Conservation (phyloP, 2,888 invertebrate species). For the Cheilosia pagana region DNA sequence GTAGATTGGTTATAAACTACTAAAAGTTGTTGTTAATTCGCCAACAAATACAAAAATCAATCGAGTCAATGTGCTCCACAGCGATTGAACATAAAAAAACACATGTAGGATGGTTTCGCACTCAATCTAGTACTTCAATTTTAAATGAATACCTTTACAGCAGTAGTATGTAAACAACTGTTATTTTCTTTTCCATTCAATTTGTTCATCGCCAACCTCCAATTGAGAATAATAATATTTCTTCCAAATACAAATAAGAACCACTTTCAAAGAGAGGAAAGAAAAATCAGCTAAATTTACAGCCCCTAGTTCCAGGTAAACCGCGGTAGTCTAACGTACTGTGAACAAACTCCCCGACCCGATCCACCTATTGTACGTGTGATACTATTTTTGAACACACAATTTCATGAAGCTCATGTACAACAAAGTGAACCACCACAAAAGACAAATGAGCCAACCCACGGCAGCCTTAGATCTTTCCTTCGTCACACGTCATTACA, state of each 20-base stretch:
- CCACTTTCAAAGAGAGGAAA: background rate
- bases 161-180: background rate
- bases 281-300: conserved; percentile 19
- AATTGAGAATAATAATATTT: background rate
- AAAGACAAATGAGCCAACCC: conserved; percentile 24
- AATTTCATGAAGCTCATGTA: conserved; percentile 8
- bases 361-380: background rate
- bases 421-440: conserved; percentile 10
- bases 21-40: no score
- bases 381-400: conserved; percentile 39
- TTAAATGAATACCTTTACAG: background rate
- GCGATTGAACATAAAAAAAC: background rate
- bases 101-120: background rate
- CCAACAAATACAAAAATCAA: no score
- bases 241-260: background rate
- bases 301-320: conserved; percentile 31
- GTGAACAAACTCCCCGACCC: background rate
- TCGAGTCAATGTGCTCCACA: background rate
- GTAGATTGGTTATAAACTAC: no score
- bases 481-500: conserved; percentile 16
- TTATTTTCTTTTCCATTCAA: conserved; percentile 19
- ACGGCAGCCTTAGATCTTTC: conserved; percentile 17
- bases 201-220: conserved; percentile 12
- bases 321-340: background rate
- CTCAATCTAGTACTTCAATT: background rate